Conservation (phyloP, 2,888 invertebrate species). For the Neoaliturus tenellus region DNA sequence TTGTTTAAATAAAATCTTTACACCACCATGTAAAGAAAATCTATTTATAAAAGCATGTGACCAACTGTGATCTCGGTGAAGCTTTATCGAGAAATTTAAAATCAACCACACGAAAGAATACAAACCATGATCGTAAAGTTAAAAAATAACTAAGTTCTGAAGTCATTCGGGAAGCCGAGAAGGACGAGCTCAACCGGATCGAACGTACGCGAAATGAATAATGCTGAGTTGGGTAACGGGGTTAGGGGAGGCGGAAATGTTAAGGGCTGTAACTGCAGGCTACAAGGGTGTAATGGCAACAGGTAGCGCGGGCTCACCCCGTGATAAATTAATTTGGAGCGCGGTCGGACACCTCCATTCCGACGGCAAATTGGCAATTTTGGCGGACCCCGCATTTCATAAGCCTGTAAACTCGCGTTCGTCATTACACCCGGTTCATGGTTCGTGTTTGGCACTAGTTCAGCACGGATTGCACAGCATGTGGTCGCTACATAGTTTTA, state of each 20-base stretch:
- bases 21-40: too few relatives aligned
- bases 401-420: conserved; percentile 2
- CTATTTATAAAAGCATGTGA: too few relatives aligned
- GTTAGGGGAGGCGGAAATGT: background rate
- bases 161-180: too few relatives aligned
- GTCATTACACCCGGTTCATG: background rate
- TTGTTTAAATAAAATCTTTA: too few relatives aligned
- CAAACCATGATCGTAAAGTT: too few relatives aligned
- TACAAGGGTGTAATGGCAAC: conserved; percentile 24
- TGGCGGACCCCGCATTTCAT: conserved; percentile 10
- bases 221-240: background rate
- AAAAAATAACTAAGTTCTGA: too few relatives aligned
- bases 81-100: too few relatives aligned
- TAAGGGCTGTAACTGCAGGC: background rate
- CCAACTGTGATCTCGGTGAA: too few relatives aligned
- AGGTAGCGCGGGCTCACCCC: background rate
- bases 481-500: too few relatives aligned
- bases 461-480: too few relatives aligned
- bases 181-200: background rate
- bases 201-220: background rate
- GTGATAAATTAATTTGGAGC: conserved; percentile 42
- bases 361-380: conserved; percentile 39
- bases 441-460: background rate
- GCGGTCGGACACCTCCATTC: conserved; percentile 42
- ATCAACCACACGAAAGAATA: too few relatives aligned